Evolutionary conservation across 2,888 invertebrate genomes (phyloP).

Genomic region (Selenia dentaria): DNA sequence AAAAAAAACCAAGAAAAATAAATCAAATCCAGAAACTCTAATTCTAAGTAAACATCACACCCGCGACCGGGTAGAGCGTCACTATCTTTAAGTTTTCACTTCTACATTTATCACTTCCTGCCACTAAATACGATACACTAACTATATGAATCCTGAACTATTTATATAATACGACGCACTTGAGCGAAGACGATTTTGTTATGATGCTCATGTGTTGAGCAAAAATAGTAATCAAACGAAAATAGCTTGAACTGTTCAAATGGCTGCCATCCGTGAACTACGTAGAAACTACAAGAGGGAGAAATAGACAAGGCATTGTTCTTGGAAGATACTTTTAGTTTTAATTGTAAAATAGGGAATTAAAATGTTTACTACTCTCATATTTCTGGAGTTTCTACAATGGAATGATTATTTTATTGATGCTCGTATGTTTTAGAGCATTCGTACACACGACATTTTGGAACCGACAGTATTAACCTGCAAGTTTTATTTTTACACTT

Average conservation of each 20-base stretch:
- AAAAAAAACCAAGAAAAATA: too few species aligned
- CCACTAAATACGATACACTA: too few species aligned
- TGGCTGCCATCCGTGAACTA: conserved; percentile 22
- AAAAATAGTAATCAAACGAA: conserved; percentile 30
- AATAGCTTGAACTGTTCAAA: conserved; percentile 26
- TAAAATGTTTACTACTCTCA: conserved; percentile 7
- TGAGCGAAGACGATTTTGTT: conserved; percentile 22
- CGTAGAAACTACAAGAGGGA: conserved; percentile 27
- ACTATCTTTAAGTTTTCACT: too few species aligned
- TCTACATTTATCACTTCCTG: too few species aligned
- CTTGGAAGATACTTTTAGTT: conserved; percentile 14
- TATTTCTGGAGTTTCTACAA: background rate
- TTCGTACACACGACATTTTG: too few species aligned
- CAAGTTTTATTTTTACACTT: too few species aligned
- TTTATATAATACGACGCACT: conserved; percentile 24
- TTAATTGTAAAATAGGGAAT: conserved; percentile 7
- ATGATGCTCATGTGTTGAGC: conserved; percentile 22
- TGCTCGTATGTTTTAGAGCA: too few species aligned
- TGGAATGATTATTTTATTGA: too few species aligned
- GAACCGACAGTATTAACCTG: too few species aligned
- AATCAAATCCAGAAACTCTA: too few species aligned
- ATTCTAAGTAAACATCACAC: too few species aligned
- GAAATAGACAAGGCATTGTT: conserved; percentile 24
- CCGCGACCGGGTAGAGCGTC: too few species aligned
- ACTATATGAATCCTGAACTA: conserved; percentile 19